Conservation (phyloP, 2,888 invertebrate species). For the Drosophila longiperda region DNA sequence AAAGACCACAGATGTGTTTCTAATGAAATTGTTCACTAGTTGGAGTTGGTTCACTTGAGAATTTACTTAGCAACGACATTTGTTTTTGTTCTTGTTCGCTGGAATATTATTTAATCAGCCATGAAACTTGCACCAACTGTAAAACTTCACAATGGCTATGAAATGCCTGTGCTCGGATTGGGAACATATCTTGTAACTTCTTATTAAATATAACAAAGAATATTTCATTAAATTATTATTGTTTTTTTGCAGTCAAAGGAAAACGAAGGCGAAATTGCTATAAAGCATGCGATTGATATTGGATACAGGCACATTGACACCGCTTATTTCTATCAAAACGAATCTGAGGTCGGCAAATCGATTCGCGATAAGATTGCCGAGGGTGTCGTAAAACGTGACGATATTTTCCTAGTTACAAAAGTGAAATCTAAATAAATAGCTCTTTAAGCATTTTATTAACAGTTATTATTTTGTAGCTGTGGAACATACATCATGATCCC, state of each 20-base stretch:
- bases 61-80: background rate
- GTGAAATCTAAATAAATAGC: constrained; percentile 45
- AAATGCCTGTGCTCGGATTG: constrained; percentile 88
- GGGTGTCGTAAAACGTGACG: constrained; percentile 88
- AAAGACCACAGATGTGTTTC: background rate
- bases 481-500: constrained; percentile 82
- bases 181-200: constrained; percentile 87
- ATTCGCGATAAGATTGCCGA: constrained; percentile 87
- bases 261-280: constrained; percentile 88
- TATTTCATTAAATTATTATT: background rate
- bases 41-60: background rate
- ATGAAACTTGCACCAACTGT: constrained; percentile 83
- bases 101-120: background rate
- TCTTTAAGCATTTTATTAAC: background rate
- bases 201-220: background rate
- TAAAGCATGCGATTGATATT: constrained; percentile 89
- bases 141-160: constrained; percentile 87
- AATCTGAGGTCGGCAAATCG: constrained; percentile 89
- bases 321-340: constrained; percentile 89
- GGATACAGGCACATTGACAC: constrained; percentile 90
- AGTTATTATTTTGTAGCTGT: constrained; percentile 66
- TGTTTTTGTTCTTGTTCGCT: background rate
- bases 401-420: constrained; percentile 88
- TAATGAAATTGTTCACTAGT: background rate
- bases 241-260: constrained; percentile 87